Base-by-base conservation (phyloP, 64 coral and sea anemone genomes). In the Porites australiensis region DNA sequence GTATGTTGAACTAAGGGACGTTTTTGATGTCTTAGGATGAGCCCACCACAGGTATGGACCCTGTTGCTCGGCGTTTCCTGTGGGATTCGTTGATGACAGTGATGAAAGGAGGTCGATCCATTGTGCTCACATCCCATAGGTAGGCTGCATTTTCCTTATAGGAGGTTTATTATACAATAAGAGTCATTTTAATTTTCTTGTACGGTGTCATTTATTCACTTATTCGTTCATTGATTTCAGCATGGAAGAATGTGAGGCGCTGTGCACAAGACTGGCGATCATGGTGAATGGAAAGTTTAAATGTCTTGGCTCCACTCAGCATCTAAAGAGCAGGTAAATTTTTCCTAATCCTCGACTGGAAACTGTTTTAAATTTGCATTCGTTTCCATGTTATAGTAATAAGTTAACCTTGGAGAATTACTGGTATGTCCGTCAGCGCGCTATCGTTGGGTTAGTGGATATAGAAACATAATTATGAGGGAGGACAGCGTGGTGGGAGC, bases 281-380 rank as follows among this genome's bases (percentile, higher is more conserved):
- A 98, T 98, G 96, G 96, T 98, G 79, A 98, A 98, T 44, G 96
- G 96, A 71, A 90, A 98, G 61, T 98, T 98, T 74, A 98, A 98
- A 83, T 98, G 96, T 63, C 70, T 98, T 3, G 96, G 96, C 11
- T 89, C 94, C 58, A 93, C 82, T 49, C 96, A 98, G 20, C 96
- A 95, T 67, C 96, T 98, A 37, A 98, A 98, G 94, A 98, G 96
- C 94, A 98, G 92, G 96, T 98, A 58, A 70, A 27, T 3, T 76
- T 18, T 51, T 5, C 44, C 0, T 18, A 15, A 14, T 43, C 14
- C 1, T 11, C 3, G 22, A 37, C 4, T 14, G 0, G 14, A 13
- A 37, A 37, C 27, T 37, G 27, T 37, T 37, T 37, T 37, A 37
- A 37, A 37, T 37, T 37, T 37, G 27, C 27, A 1, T 37, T 37